A percentile compares a stretch with the other conserved stretches of the same genome.
Conservation (phyloP, 1,140 invertebrate species). For the Neodiprion lecontei region DNA sequence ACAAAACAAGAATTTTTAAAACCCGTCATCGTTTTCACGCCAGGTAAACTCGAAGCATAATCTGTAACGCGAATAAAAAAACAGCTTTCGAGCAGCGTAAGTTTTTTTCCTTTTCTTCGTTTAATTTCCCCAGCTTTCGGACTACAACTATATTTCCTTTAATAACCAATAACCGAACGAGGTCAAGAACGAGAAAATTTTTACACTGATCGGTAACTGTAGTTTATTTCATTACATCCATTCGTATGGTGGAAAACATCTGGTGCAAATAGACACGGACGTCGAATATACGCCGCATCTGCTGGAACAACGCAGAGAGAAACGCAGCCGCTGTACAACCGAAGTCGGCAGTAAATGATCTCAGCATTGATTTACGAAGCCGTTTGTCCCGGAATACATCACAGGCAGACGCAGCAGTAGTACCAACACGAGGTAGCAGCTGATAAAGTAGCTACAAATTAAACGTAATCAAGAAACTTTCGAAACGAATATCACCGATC, state of each 20-base stretch:
- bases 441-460: background rate
- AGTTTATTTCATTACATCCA: too few relatives aligned
- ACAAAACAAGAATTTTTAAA: background rate
- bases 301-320: background rate
- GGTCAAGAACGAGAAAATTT: too few relatives aligned
- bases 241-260: too few relatives aligned
- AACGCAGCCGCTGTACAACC: background rate
- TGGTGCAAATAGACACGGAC: too few relatives aligned
- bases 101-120: too few relatives aligned
- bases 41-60: background rate
- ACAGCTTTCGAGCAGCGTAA: too few relatives aligned
- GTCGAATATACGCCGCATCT: too few relatives aligned
- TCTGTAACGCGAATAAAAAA: too few relatives aligned
- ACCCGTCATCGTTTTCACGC: background rate
- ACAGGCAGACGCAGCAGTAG: background rate
- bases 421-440: background rate
- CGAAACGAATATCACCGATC: background rate
- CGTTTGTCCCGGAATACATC: slow-evolving; percentile 7
- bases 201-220: too few relatives aligned
- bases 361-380: background rate
- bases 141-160: too few relatives aligned
- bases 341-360: background rate
- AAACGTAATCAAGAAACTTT: slow-evolving; percentile 4
- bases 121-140: too few relatives aligned
- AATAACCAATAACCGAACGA: too few relatives aligned